Evolutionary conservation across 1,140 invertebrate species (phyloP), one percentile per base, ranked within the genome.

Genomic region (Drosophila erecta): DNA sequence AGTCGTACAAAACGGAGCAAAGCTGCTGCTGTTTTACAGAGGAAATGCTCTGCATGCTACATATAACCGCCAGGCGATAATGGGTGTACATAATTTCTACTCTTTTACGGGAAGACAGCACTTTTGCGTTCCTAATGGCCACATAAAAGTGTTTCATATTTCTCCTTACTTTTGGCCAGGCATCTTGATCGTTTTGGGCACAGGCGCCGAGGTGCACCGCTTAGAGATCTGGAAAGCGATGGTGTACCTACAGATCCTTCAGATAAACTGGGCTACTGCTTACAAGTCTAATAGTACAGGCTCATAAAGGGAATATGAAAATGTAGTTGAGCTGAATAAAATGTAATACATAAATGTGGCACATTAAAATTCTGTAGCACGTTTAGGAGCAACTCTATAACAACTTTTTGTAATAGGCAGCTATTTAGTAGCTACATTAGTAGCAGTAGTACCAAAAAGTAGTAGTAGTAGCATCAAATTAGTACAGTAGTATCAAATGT

Each of bases 1-100:
- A 90, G 83, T 90, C 81, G 78, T 90, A 90, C 86, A 90, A 90
- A 90, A 90, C 86, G 86, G 76, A 79, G 71, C 66, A 69, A 65
- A 75, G 64, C 80, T 69, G 71, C 60, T 58, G 53, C 49, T 79
- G 11, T 38, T 38, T 51, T 59, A 77, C 60, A 49, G 60, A 40
- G 37, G 56, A 61, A 76, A 67, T 79, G 61, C 64, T 62, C 66
- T 54, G 50, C 76, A 66, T 53, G 58, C 43, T 59, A 30, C 30
- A 30, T 30, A 30, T 30, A 72, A 67, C 65, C 69, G 55, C 41
- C 69, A 64, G 79, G 84, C 83, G 83, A 87, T 86, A 81, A 86
- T 86, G 37, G 59, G 65, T 72, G 79, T 75, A 76, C 72, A 81
- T 71, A 86, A 66, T 62, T 78, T 77, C 27, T 38, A 69, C 67